Percentiles rank a stretch among this genome's conserved stretches.
Evolutionary conservation across 2,113 vertebrate species (phyloP).

Genomic region (Picathartes gymnocephalus): DNA sequence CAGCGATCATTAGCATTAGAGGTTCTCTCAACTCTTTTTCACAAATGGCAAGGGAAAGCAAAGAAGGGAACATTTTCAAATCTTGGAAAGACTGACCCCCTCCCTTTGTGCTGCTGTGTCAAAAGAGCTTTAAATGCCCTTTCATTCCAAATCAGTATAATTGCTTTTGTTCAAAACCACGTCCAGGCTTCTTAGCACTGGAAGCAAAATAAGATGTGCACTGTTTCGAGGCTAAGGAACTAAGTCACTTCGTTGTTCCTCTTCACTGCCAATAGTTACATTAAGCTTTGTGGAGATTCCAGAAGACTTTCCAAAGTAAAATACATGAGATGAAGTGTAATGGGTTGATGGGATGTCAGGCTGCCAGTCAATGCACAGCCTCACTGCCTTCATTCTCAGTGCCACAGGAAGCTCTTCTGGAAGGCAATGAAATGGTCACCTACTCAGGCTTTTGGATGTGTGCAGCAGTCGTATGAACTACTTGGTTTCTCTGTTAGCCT

Average conservation of each 20-base stretch:
- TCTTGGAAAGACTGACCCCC: neutral
- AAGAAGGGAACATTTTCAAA: slow-evolving; percentile 53
- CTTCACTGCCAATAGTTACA: neutral
- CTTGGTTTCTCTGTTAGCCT: neutral
- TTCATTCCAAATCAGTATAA: slow-evolving; percentile 45
- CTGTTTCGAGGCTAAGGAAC: neutral
- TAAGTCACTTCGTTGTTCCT: neutral
- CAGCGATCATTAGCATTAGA: slow-evolving; percentile 47
- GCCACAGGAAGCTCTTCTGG: neutral
- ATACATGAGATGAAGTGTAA: neutral
- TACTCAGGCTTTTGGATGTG: neutral
- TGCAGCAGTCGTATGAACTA: neutral
- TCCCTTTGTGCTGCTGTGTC: slow-evolving; percentile 35
- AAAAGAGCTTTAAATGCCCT: slow-evolving; percentile 57
- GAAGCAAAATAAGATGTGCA: neutral
- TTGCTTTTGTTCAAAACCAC: slow-evolving; percentile 54
- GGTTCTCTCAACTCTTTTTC: slow-evolving; percentile 19
- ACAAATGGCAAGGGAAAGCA: slow-evolving; percentile 26
- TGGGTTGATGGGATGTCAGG: neutral
- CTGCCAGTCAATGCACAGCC: neutral
- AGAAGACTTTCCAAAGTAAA: neutral
- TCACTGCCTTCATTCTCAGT: neutral
- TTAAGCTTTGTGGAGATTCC: neutral
- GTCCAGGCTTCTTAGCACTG: neutral
- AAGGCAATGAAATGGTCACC: neutral